Conservation (phyloP, 2,888 invertebrate genomes). For the Dryomyza anilis region DNA sequence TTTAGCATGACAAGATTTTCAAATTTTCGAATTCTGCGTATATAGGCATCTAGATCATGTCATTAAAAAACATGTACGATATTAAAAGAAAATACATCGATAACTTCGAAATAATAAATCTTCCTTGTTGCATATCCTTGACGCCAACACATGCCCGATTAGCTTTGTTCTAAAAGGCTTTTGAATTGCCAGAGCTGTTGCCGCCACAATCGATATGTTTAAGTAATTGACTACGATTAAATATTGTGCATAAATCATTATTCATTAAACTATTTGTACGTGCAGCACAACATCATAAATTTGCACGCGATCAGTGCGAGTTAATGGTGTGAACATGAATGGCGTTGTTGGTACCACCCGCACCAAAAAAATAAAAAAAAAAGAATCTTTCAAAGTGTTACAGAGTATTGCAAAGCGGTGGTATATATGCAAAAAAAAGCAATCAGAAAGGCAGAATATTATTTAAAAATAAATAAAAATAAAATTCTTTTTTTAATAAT, state of each 20-base stretch:
- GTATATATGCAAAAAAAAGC: neutral
- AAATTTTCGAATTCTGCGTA: too few species aligned
- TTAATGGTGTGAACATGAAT: conserved; percentile 24
- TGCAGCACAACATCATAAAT: conserved; percentile 13
- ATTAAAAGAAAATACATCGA: too few species aligned
- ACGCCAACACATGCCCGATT: too few species aligned
- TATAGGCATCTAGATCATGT: too few species aligned
- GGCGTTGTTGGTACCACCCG: conserved; percentile 7
- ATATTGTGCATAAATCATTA: conserved; percentile 22
- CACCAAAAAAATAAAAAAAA: neutral
- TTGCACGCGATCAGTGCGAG: conserved; percentile 17
- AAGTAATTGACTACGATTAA: conserved; percentile 21
- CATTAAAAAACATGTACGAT: too few species aligned
- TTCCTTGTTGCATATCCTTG: too few species aligned
- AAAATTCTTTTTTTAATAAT: too few species aligned
- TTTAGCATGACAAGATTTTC: too few species aligned
- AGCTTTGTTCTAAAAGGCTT: too few species aligned
- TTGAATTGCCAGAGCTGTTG: neutral
- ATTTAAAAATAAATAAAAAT: too few species aligned
- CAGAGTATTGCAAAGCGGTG: neutral
- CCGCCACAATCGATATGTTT: neutral
- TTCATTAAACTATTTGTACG: conserved; percentile 20
- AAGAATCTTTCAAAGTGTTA: neutral
- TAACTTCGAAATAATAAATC: too few species aligned
- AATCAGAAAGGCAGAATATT: neutral